Evolutionary conservation across 2,888 invertebrate species (phyloP).

Genomic region (Cephus sareptanus): DNA sequence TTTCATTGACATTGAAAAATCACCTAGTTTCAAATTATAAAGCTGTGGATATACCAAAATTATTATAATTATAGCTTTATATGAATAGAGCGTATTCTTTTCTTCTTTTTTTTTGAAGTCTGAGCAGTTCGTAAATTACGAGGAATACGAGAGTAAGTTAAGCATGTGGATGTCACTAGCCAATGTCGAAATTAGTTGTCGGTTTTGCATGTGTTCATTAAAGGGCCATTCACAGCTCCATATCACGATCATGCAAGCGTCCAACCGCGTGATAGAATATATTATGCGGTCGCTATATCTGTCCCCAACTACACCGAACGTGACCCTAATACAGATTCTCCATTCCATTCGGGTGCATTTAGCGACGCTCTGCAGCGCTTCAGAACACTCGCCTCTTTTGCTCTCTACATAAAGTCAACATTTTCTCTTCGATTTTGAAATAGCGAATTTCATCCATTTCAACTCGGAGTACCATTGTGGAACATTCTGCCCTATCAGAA

Average conservation of each 20-base stretch:
- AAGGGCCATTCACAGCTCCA: slow-evolving; percentile 46
- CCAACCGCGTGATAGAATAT: slow-evolving; percentile 39
- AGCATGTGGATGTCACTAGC: background rate
- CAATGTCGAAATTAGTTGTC: slow-evolving; percentile 15
- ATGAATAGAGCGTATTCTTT: too few relatives aligned
- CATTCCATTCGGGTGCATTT: background rate
- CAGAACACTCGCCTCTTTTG: background rate
- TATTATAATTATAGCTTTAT: too few relatives aligned
- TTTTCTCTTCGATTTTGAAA: background rate
- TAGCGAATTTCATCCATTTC: background rate
- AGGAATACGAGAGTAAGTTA: background rate
- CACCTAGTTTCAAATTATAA: background rate
- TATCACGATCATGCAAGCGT: slow-evolving; percentile 30
- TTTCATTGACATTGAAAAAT: too few relatives aligned
- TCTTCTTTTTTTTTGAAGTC: background rate
- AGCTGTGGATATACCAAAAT: background rate
- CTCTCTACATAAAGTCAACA: background rate
- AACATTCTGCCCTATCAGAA: background rate
- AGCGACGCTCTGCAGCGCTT: background rate
- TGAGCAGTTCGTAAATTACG: background rate
- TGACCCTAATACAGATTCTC: background rate
- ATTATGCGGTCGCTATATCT: slow-evolving; percentile 39
- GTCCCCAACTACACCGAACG: slow-evolving; percentile 3
- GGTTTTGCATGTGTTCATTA: slow-evolving; percentile 37
- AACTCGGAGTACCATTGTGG: background rate